Conservation (phyloP, 64 coral and sea anemone genomes). For the Montipora capricornis region DNA sequence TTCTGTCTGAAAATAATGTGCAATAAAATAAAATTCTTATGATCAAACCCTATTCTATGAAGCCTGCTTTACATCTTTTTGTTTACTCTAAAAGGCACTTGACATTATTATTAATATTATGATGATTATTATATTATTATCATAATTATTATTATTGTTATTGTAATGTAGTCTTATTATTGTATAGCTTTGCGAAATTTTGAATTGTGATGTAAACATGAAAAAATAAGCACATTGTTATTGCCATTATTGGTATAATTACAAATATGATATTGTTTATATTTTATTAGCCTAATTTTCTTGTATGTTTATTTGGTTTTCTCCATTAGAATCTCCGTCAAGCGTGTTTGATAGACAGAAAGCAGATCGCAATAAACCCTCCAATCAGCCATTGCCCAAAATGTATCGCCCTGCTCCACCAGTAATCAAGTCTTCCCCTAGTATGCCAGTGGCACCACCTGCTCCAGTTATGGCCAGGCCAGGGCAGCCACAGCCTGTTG, state of each 20-base stretch:
- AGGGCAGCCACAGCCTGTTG: conserved; percentile 89
- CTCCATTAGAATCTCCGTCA: conserved; percentile 59
- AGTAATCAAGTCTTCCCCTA: conserved; percentile 51
- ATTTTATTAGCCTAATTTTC: too few relatives aligned
- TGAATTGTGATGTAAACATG: too few relatives aligned
- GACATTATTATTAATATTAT: too few relatives aligned
- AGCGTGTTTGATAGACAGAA: conserved; percentile 83
- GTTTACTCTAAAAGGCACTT: too few relatives aligned
- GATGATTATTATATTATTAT: too few relatives aligned
- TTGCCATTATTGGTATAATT: not conserved
- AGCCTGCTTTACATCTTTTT: too few relatives aligned
- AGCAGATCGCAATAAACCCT: conserved; percentile 82
- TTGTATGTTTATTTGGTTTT: not conserved
- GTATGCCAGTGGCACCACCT: conserved; percentile 57
- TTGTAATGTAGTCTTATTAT: too few relatives aligned
- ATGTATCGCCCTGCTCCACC: conserved; percentile 79
- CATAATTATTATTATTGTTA: too few relatives aligned
- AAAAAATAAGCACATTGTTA: not conserved
- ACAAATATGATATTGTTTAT: not conserved
- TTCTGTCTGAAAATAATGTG: too few relatives aligned
- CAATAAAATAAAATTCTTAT: too few relatives aligned
- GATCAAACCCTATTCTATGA: too few relatives aligned
- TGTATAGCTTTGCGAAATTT: too few relatives aligned
- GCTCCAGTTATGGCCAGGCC: conserved; percentile 77
- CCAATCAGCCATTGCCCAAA: conserved; percentile 64